A percentile compares a stretch with the other conserved stretches of the same genome.
These are phyloP conservation scores for Mesoligia furuncula DNA, from an alignment of 2,888 invertebrate genomes.

Conservation along the genomic window DNA sequence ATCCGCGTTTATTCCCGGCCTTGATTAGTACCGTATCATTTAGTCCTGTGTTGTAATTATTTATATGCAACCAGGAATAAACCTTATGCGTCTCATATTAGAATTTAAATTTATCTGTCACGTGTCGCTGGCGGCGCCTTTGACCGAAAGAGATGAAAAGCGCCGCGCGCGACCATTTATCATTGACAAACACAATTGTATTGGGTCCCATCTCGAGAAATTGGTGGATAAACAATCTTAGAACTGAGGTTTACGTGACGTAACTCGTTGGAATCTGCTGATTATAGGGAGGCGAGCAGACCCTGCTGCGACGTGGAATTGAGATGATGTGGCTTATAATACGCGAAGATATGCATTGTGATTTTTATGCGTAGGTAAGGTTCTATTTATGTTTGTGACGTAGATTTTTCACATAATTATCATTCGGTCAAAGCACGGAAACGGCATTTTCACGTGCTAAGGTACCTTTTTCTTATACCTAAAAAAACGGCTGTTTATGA, in stretches of 20 bases:
- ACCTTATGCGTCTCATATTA: conserved; percentile 61
- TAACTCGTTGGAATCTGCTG: conserved; percentile 67
- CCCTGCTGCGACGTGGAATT: conserved; percentile 28
- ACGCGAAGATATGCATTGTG: conserved; percentile 14
- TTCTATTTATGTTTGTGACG: not conserved
- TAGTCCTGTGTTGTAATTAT: conserved; percentile 89
- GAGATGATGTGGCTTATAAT: conserved; percentile 28
- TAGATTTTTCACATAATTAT: not conserved
- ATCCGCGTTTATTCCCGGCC: conserved; percentile 88
- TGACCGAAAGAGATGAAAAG: conserved; percentile 88
- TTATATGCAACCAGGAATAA: conserved; percentile 68
- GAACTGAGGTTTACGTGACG: conserved; percentile 79
- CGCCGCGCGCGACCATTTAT: conserved; percentile 89
- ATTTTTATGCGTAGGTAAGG: not conserved
- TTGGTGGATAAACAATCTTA: conserved; percentile 88
- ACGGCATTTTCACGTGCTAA: not conserved
- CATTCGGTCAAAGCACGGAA: not conserved
- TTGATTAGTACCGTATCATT: conserved; percentile 91
- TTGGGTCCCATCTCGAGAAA: conserved; percentile 87
- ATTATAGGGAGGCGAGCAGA: conserved; percentile 61
- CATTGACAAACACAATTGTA: conserved; percentile 90
- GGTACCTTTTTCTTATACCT: not conserved
- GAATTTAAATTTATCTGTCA: conserved; percentile 70
- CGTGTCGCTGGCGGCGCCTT: conserved; percentile 82
- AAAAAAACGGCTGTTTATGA: not conserved